Base-by-base conservation (phyloP, 2,113 vertebrate species). In the Aegypius monachus region DNA sequence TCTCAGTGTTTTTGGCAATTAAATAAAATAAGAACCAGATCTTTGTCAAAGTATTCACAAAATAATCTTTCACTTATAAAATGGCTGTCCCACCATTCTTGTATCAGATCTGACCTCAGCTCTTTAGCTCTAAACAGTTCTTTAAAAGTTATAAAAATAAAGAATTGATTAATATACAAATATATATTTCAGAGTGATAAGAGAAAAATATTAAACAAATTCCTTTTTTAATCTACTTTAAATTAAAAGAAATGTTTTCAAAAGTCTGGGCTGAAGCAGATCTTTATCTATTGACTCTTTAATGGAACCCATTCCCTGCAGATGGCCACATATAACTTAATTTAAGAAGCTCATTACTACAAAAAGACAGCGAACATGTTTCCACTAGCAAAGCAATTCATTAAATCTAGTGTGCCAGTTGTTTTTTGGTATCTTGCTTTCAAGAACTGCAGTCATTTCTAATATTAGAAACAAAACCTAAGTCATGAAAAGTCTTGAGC, bases 141-240 rank as follows among this genome's bases (percentile, higher is more conserved):
- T 90, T 80, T 68, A 86, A 75, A 89, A 94, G 40, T 71, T 93
- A 97, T 78, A 93, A 92, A 97, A 97, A 97, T 96, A 96, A 97
- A 97, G 84, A 86, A 81, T 88, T 83, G 96, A 96, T 97, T 96
- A 97, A 97, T 95, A 96, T 78, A 97, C 95, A 97, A 96, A 94
- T 92, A 96, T 70, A 95, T 96, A 96, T 95, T 95, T 92, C 70
- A 83, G 45, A 94, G 73, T 92, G 91, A 94, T 95, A 95, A 93
- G 81, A 88, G 71, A 94, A 96, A 84, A 89, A 75, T 92, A 96
- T 97, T 90, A 94, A 96, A 95, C 86, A 95, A 96, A 95, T 95
- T 85, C 90, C 81, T 82, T 75, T 96, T 95, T 86, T 22, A 97
- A 97, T 95, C 93, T 95, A 95, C 86, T 92, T 97, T 97, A 97